Evolutionary conservation across 2,888 invertebrate species (phyloP), one percentile per base, ranked within the genome.

Genomic region (Pachycephus smyrnensis): DNA sequence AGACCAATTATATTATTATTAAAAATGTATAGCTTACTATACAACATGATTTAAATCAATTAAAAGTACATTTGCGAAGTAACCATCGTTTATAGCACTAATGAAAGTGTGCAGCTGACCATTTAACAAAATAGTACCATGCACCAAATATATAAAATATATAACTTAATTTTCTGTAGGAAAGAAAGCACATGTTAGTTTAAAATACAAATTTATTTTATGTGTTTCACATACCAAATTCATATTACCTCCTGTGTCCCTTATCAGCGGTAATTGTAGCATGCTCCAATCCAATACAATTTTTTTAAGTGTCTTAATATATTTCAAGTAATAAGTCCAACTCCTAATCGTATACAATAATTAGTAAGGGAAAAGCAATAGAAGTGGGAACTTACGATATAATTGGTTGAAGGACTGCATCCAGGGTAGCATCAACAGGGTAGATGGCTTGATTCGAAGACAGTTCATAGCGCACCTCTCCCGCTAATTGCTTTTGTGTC

Each of bases 321-420:
- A 55, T 55, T 55, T 55, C 23, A 23, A 55, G 23, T 23, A 55
- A 55, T 55, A 55, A 55, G 55, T 55, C 23, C 23, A 55, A 9
- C 55, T 55, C 55, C 23, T 71, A 31, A 71, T 71, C 31, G 31
- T 71, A 71, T 71, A 15, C 71, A 4, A 71, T 37, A 12, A 69
- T 31, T 69, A 76, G 31, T 74, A 80, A 83, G 83, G 83, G 75
- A 77, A 31, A 84, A 84, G 84, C 86, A 79, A 85, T 73, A 81
- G 82, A 82, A 81, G 80, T 77, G 76, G 73, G 84, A 85, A 90
- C 91, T 91, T 89, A 91, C 91, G 91, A 91, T 89, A 91, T 91
- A 87, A 91, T 91, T 82, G 91, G 91, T 83, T 91, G 90, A 85
- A 91, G 90, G 84, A 91, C 90, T 83, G 90, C 91, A 79, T 91